Percentiles rank a stretch among this genome's conserved stretches.
Evolutionary conservation across 2,888 invertebrate genomes (phyloP).

Genomic region (Ormyrus thymus): DNA sequence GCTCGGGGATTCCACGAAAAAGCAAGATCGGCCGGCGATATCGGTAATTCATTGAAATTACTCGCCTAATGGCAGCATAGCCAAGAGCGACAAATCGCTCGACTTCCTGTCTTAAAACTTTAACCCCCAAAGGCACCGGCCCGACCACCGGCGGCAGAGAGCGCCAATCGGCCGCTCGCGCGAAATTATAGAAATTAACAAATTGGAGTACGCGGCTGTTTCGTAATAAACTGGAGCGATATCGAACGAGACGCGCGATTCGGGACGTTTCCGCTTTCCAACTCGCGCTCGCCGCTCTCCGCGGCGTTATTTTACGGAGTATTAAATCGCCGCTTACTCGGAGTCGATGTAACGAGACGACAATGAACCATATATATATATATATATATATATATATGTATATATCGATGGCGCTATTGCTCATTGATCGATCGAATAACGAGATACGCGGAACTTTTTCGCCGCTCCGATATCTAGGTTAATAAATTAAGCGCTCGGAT

Average conservation of each 20-base stretch:
- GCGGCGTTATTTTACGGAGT: conserved; percentile 25
- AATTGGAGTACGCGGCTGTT: conserved; percentile 21
- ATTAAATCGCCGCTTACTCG: conserved; percentile 19
- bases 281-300: conserved; percentile 1
- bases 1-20: too few species aligned
- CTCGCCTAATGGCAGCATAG: too few species aligned
- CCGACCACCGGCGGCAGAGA: too few species aligned
- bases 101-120: too few species aligned
- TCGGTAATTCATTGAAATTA: too few species aligned
- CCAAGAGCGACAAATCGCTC: too few species aligned
- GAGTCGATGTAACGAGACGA: neutral
- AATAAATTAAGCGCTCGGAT: conserved; percentile 22
- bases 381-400: neutral
- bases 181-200: conserved; percentile 34
- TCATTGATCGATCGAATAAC: conserved; percentile 25
- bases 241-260: conserved; percentile 19
- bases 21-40: too few species aligned
- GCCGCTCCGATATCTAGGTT: conserved; percentile 6
- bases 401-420: neutral
- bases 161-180: neutral
- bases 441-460: conserved; percentile 7
- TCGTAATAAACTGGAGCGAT: conserved; percentile 40
- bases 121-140: too few species aligned
- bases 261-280: conserved; percentile 46
- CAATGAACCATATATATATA: conserved; percentile 1